Evolutionary conservation across 2,113 vertebrate species (phyloP).

Genomic region (Numenius arquata): DNA sequence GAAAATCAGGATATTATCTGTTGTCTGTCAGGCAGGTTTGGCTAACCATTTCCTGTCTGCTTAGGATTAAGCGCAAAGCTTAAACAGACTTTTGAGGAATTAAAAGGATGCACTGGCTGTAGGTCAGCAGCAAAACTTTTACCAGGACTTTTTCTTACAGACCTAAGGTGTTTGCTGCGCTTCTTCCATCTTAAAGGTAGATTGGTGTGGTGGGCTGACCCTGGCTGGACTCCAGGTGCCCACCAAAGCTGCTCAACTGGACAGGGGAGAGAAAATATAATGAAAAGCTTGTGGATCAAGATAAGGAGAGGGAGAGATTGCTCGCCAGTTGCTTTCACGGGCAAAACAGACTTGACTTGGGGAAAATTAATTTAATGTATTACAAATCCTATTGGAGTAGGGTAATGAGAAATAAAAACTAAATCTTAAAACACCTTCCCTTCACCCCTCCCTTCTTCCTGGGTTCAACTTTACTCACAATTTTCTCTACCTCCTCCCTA

Average conservation of each 20-base stretch:
- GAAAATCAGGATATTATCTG: not conserved
- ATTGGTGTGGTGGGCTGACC: not conserved
- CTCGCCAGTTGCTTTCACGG: not conserved
- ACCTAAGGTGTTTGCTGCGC: not conserved
- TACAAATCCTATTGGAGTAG: not conserved
- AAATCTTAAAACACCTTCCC: not conserved
- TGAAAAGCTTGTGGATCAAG: not conserved
- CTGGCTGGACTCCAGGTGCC: not conserved
- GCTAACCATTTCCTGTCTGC: not conserved
- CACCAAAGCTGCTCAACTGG: not conserved
- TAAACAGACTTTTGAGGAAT: not conserved
- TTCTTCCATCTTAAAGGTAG: not conserved
- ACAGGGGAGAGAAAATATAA: not conserved
- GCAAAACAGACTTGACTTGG: not conserved
- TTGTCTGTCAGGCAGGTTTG: not conserved
- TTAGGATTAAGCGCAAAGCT: not conserved
- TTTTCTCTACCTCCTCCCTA: not conserved
- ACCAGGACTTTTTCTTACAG: not conserved
- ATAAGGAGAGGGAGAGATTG: not conserved
- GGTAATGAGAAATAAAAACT: not conserved
- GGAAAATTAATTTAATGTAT: not conserved
- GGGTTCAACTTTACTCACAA: not conserved
- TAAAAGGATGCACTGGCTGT: not conserved
- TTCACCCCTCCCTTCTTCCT: not conserved
- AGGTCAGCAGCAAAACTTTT: not conserved